These are phyloP conservation scores for Drosophila arawakana DNA, from an alignment of 1,140 invertebrate species.

Conservation along the genomic window DNA sequence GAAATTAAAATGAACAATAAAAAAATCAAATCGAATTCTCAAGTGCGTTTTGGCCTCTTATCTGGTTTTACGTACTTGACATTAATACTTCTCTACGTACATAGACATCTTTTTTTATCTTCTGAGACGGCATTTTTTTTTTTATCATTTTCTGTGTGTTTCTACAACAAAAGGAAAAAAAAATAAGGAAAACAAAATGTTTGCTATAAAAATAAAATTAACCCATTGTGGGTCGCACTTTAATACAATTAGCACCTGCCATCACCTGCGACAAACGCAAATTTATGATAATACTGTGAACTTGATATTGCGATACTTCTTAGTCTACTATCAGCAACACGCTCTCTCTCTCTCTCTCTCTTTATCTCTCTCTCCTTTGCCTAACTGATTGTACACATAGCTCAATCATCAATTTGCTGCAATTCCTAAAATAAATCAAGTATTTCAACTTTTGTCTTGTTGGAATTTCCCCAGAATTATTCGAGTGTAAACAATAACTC, in stretches of 20 bases:
- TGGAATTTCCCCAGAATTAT: background rate
- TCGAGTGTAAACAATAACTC: slow-evolving; percentile 13
- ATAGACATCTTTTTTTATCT: slow-evolving; percentile 30
- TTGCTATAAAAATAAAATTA: background rate
- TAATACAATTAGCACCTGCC: slow-evolving; percentile 25
- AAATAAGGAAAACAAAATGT: slow-evolving; percentile 10
- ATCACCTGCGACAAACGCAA: slow-evolving; percentile 5
- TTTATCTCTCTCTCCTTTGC: background rate
- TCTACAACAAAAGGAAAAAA: background rate
- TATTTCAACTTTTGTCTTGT: background rate
- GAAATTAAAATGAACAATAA: slow-evolving; percentile 23
- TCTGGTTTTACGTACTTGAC: slow-evolving; percentile 37
- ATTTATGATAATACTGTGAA: slow-evolving; percentile 26
- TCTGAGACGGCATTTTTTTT: slow-evolving; percentile 4
- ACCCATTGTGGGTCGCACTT: slow-evolving; percentile 7
- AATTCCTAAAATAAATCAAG: background rate
- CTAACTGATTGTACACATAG: too few relatives aligned
- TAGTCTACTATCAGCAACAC: too few relatives aligned
- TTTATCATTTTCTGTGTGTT: slow-evolving; percentile 15
- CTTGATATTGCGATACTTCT: slow-evolving; percentile 5
- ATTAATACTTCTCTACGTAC: slow-evolving; percentile 8
- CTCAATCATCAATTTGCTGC: slow-evolving; percentile 2
- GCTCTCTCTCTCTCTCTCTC: background rate
- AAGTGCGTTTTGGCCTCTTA: slow-evolving; percentile 33
- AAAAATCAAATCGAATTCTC: slow-evolving; percentile 5